Evolutionary conservation across 2,888 invertebrate genomes (phyloP).

Genomic region (Dryobotodes eremita): DNA sequence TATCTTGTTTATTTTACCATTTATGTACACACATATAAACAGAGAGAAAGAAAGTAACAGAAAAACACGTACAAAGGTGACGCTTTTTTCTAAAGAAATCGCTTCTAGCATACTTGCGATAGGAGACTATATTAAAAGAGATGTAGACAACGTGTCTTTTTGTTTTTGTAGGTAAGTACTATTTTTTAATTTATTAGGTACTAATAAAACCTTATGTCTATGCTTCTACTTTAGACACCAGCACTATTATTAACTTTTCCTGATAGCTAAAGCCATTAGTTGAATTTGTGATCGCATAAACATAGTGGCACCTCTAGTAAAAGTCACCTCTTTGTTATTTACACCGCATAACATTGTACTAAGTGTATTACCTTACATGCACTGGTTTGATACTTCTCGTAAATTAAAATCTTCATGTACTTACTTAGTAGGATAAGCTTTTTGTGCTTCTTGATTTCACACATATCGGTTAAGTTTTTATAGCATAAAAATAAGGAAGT

Average conservation of each 20-base stretch:
- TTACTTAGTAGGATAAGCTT: slow-evolving; percentile 10
- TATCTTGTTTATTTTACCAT: too few species aligned
- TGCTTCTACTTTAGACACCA: not conserved
- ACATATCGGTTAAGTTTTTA: not conserved
- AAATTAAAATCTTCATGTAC: slow-evolving; percentile 40
- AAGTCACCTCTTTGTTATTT: slow-evolving; percentile 37
- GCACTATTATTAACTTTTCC: not conserved
- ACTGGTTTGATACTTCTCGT: slow-evolving; percentile 36
- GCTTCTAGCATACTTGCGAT: too few species aligned
- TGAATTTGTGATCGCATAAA: slow-evolving; percentile 35
- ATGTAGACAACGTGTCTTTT: not conserved
- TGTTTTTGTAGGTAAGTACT: not conserved
- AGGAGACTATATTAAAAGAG: too few species aligned
- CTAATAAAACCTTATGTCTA: not conserved
- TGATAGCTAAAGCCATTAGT: slow-evolving; percentile 6
- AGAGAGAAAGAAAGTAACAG: too few species aligned
- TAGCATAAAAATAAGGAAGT: not conserved
- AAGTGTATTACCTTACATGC: slow-evolving; percentile 39
- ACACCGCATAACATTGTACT: slow-evolving; percentile 48
- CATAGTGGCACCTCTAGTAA: slow-evolving; percentile 28
- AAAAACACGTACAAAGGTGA: too few species aligned
- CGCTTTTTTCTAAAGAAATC: too few species aligned
- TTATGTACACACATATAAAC: too few species aligned
- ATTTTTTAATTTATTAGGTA: not conserved
- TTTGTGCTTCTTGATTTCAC: slow-evolving; percentile 51